Conservation (phyloP, 1,140 invertebrate species). For the Coboldia fuscipes region DNA sequence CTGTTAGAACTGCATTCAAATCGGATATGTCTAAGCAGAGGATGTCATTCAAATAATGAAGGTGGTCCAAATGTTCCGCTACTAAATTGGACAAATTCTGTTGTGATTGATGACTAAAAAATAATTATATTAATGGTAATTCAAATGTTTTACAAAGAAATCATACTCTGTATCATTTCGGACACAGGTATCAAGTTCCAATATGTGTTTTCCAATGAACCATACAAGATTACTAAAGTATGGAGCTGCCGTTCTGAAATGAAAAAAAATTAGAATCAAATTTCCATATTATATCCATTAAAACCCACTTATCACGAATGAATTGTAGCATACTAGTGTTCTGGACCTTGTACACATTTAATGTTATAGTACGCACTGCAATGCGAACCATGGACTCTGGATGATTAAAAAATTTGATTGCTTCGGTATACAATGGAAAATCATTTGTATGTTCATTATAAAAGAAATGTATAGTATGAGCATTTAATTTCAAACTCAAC, state of each 20-base stretch:
- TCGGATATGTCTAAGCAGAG: conserved; percentile 77
- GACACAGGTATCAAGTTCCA: conserved; percentile 89
- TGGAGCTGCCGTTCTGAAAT: conserved; percentile 70
- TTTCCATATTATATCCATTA: background rate
- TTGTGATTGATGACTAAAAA: conserved; percentile 67
- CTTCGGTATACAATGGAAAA: conserved; percentile 96
- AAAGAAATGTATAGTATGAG: conserved; percentile 98
- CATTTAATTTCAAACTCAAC: conserved; percentile 92
- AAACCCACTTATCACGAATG: conserved; percentile 55
- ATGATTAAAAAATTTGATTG: conserved; percentile 98
- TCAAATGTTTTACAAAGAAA: background rate
- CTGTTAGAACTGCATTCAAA: conserved; percentile 86
- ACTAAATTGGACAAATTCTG: conserved; percentile 84
- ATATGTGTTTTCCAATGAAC: conserved; percentile 96
- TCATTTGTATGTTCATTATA: conserved; percentile 99
- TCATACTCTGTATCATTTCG: conserved; percentile 83
- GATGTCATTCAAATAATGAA: conserved; percentile 97
- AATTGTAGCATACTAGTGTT: conserved; percentile 91
- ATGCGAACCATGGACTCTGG: conserved; percentile 97
- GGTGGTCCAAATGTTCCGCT: conserved; percentile 91
- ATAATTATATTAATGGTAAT: conserved; percentile 4
- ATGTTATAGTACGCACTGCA: conserved; percentile 87
- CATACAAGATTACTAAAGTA: conserved; percentile 99
- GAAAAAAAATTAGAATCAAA: conserved; percentile 5
- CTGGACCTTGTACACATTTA: conserved; percentile 92